Evolutionary conservation across 2,888 invertebrate genomes (phyloP).

Genomic region (Stegana nigrithorax): DNA sequence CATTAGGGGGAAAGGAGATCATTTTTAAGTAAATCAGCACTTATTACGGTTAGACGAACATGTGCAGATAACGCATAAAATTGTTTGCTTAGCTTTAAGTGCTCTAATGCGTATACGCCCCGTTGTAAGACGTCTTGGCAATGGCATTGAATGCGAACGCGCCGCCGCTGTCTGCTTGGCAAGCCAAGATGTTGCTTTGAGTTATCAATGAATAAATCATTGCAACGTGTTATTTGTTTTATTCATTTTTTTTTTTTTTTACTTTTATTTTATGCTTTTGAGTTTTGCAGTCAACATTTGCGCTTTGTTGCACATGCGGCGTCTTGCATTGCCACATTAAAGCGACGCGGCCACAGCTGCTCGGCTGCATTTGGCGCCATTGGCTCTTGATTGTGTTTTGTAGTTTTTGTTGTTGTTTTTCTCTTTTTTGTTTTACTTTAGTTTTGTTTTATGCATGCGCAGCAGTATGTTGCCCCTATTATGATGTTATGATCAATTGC

Average conservation of each 20-base stretch:
- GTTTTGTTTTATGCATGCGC: not conserved
- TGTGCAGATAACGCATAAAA: too few species aligned
- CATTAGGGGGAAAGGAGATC: too few species aligned
- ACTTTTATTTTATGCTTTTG: too few species aligned
- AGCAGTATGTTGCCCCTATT: too few species aligned
- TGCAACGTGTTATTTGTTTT: not conserved
- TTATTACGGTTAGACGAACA: too few species aligned
- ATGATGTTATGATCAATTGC: too few species aligned
- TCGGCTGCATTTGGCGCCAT: constrained; percentile 18
- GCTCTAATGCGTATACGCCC: constrained; percentile 57
- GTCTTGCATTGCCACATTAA: not conserved
- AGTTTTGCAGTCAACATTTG: constrained; percentile 45
- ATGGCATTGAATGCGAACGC: not conserved
- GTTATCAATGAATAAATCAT: constrained; percentile 51
- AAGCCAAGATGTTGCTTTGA: constrained; percentile 33
- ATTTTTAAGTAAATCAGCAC: too few species aligned
- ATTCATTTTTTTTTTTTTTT: too few species aligned
- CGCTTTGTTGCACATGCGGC: constrained; percentile 46
- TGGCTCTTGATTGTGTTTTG: too few species aligned
- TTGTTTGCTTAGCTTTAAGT: too few species aligned
- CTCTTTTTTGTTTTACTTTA: not conserved
- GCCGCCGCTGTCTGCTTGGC: too few species aligned
- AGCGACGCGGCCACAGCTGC: not conserved
- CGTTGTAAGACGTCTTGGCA: constrained; percentile 26
- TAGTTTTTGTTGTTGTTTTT: too few species aligned